Evolutionary conservation across 2,113 vertebrate species (phyloP).

Genomic region (Cheilinus undulatus): DNA sequence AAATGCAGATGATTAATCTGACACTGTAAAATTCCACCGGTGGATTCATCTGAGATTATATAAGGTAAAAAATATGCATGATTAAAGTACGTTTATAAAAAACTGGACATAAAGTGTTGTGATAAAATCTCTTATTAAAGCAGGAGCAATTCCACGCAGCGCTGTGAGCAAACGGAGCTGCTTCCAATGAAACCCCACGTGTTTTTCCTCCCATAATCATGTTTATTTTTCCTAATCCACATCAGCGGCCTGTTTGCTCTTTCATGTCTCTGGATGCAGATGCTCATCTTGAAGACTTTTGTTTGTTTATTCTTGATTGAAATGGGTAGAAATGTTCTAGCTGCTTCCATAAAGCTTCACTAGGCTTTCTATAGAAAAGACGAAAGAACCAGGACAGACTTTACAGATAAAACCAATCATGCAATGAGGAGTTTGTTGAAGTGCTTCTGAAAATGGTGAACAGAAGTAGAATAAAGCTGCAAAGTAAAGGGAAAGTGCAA

Average conservation of each 20-base stretch:
- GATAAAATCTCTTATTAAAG: neutral
- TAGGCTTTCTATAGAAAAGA: too few relatives aligned
- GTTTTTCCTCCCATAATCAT: neutral
- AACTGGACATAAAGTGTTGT: neutral
- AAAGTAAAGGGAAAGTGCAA: too few relatives aligned
- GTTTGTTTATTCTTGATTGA: neutral
- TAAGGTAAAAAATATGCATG: neutral
- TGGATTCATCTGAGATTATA: neutral
- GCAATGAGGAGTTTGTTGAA: too few relatives aligned
- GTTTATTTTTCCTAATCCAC: neutral
- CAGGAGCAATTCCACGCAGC: too few relatives aligned
- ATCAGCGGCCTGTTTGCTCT: neutral
- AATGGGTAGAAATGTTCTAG: neutral
- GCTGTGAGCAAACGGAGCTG: neutral
- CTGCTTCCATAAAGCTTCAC: neutral
- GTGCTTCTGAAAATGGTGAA: too few relatives aligned
- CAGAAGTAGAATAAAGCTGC: too few relatives aligned
- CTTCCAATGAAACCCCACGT: neutral
- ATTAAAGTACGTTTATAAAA: neutral
- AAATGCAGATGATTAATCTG: neutral
- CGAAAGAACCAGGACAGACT: too few relatives aligned
- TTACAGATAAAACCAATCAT: neutral
- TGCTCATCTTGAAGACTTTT: neutral
- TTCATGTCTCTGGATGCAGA: neutral
- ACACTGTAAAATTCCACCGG: too few relatives aligned